Base-by-base conservation (phyloP, 2,113 vertebrate species). In the Pandion haliaetus region DNA sequence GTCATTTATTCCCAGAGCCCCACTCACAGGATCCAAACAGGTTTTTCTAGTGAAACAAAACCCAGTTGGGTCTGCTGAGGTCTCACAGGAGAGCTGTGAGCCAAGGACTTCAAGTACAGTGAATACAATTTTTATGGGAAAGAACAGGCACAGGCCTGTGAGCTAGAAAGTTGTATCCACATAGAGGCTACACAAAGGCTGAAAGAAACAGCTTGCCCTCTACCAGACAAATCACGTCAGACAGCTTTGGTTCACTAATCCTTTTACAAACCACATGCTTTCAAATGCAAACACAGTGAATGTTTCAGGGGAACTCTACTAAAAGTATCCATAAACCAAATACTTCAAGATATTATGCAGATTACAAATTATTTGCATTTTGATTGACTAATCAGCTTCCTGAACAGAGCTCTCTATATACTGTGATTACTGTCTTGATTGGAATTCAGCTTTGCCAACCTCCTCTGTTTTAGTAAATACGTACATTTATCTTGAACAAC, bases 361-460 rank as follows among this genome's bases (percentile, higher is more conserved):
- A 90, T 88, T 78, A n/a, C 47, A 95, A 88, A 42, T 76, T 34
- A 84, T 58, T 81, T 91, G 55, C 79, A 55, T 93, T 86, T 90
- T 95, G 72, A 73, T 93, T 91, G 80, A 86, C 80, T 92, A 95
- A 95, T 93, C 85, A 92, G 10, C 59, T 83, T 92, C 88, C 55
- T 81, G 58, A 80, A 66, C 45, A 78, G 45, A 88, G 18, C 23
- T 58, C 26, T 80, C 59, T 80, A 6, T 71, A 59, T 36, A 28
- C 47, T 31, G 32, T 14, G 12, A 84, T 94, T 88, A 59, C 42
- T 24, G 12, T 32, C 77, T 82, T 89, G 80, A 91, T 79, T 91
- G 57, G 57, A 84, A 88, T 86, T 92, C 82, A 84, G 55, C 44
- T 93, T 72, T 63, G 36, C 26, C 77, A 88, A 5, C 31, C 45